Evolutionary conservation across 2,113 vertebrate species (phyloP), one percentile per base, ranked within the genome.

Genomic region (Tachysurus fulvidraco): DNA sequence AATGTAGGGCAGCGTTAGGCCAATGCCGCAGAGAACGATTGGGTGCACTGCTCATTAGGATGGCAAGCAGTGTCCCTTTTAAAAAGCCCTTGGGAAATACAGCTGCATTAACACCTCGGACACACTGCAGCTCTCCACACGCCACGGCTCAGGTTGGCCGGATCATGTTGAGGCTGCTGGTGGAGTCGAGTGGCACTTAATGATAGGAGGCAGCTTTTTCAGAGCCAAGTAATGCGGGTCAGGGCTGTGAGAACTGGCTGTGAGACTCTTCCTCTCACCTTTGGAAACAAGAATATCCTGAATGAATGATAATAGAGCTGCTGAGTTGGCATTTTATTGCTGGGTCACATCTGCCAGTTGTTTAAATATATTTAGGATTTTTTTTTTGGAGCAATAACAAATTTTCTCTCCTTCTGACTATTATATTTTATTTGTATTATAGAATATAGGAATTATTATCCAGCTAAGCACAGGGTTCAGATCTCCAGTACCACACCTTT

Each of bases 401-500:
- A 55, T 78, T 50, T 28, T 78, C 52, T 9, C 8, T 55, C 25
- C 16, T 14, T 41, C 57, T 46, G 30, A 23, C 30, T 81, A 30
- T 62, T 17, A 25, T 14, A 50, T 50, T n/a, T 50, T 5, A 52
- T 76, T 76, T 76, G 5, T 50, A 14, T 25, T 23, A 46, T 84
- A 97, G 96, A 96, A 73, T 74, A 93, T 96, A 57, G 95, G 95
- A 0, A 36, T 36, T 36, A 36, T 36, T 36, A 36, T 36, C 96
- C 94, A n/a, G 93, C 94, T 57, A 12, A 88, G 85, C 36, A 2
- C 88, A 12, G 46, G 94, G 89, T 97, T 97, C 91, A 94, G 90
- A 41, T 96, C 95, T 65, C 95, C 81, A 23, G 91, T 96, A 25
- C 96, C 96, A 5, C 93, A 95, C 25, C 93, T 97, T 71, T 85